Conservation (phyloP, 2,888 invertebrate species). For the Chelonus formosanus region DNA sequence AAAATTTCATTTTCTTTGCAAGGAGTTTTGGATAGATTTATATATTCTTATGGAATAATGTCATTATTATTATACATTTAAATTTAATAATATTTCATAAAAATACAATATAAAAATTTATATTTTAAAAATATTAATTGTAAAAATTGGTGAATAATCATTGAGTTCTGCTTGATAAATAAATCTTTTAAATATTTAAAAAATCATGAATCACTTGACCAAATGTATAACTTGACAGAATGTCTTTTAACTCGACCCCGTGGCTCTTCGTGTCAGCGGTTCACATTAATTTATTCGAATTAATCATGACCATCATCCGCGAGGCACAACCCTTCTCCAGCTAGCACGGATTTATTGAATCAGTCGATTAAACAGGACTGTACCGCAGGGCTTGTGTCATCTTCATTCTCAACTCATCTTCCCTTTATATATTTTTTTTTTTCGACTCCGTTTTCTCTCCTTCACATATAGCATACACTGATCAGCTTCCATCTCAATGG, state of each 20-base stretch:
- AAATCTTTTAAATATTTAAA: neutral
- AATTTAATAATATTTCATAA: too few species aligned
- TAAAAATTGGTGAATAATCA: too few species aligned
- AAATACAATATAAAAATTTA: too few species aligned
- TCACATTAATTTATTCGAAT: constrained; percentile 63
- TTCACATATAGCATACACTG: constrained; percentile 19
- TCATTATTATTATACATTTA: too few species aligned
- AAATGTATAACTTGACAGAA: too few species aligned
- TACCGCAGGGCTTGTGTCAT: constrained; percentile 50
- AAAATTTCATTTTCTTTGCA: too few species aligned
- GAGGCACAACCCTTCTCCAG: constrained; percentile 52
- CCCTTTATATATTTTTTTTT: constrained; percentile 19
- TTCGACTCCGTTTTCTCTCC: constrained; percentile 11
- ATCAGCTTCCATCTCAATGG: constrained; percentile 23
- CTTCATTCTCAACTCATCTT: constrained; percentile 33
- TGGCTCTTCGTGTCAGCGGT: constrained; percentile 54
- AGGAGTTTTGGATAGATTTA: too few species aligned
- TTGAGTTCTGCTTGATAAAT: too few species aligned
- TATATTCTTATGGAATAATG: too few species aligned
- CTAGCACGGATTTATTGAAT: constrained; percentile 64
- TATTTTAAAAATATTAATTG: too few species aligned
- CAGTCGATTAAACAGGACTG: constrained; percentile 60
- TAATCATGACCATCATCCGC: constrained; percentile 56
- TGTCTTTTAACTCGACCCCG: constrained; percentile 47
- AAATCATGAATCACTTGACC: neutral